Evolutionary conservation across 2,888 invertebrate species (phyloP), one percentile per base, ranked within the genome.

Genomic region (Pyrocoelia pectoralis): DNA sequence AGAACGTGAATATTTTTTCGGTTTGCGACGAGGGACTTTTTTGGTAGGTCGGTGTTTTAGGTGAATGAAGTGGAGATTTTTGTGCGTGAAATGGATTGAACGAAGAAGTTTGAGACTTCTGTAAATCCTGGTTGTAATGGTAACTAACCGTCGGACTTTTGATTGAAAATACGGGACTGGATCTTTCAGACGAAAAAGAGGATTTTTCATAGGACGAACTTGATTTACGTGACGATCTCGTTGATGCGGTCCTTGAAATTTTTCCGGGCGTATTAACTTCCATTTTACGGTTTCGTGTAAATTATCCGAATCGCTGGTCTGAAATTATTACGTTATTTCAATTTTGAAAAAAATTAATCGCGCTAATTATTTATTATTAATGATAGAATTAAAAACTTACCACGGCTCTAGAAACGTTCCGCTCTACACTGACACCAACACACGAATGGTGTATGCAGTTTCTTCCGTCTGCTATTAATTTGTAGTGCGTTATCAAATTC

Each of bases 161-260:
- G 2, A 78, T 67, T 1, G 67, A 65, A 6, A 71, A 70, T 15
- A 67, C 59, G 5, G 74, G 70, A 61, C 72, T 73, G 5, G 73
- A 67, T 6, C 76, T 71, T 2, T 79, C 77, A 3, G 80, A 76
- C 1, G 79, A 79, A 65, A 76, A 79, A 0, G 79, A 77, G 17
- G 76, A 75, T 66, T 79, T 79, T 14, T 78, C 77, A 9, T 62
- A 66, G 9, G 68, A 60, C 10, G 71, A 67, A 41, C 56, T 70
- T 10, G 71, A 71, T 62, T 72, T 70, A 56, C 74, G 71, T 2
- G 76, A 73, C 9, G 78, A 76, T 19, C 77, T 70, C 10, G 77
- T 70, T 14, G 78, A 77, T 50, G 76, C 74, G 50, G 76, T 76
- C 38, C 79, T 72, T 33, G 78, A 76, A 63, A 79, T 74, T 54